phyloP scores from a whole-genome alignment of 1,140 invertebrate genomes.

The Aphelinus certus region DNA sequence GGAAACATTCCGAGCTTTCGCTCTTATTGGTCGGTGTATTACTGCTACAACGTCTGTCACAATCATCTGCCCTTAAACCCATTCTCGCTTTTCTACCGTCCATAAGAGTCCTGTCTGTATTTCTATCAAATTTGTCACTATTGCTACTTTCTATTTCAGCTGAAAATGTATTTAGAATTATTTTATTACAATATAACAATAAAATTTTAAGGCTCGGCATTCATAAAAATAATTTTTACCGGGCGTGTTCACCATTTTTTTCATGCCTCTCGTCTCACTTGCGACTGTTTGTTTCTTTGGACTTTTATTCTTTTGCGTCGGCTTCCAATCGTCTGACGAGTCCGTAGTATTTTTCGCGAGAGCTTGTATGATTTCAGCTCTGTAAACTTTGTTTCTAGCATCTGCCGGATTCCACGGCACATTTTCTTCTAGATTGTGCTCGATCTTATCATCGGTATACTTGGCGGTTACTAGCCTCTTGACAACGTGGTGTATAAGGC shows the following conservation, averaged over 20 bases:
- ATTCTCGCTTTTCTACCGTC: constrained; percentile 62
- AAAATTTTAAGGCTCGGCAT: background rate
- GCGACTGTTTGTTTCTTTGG: constrained; percentile 40
- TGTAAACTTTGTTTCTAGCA: constrained; percentile 58
- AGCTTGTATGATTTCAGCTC: constrained; percentile 57
- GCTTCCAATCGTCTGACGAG: constrained; percentile 60
- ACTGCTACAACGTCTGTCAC: constrained; percentile 33
- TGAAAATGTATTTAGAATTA: constrained; percentile 13
- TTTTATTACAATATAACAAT: background rate
- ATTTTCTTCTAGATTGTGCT: constrained; percentile 58
- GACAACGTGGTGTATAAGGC: constrained; percentile 63
- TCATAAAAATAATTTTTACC: background rate
- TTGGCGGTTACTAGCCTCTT: constrained; percentile 61
- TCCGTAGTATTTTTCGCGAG: constrained; percentile 58
- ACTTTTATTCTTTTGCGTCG: constrained; percentile 44
- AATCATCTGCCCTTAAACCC: constrained; percentile 57
- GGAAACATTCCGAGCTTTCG: constrained; percentile 62
- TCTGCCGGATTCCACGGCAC: constrained; percentile 62
- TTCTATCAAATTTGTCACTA: constrained; percentile 58
- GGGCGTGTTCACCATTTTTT: constrained; percentile 44
- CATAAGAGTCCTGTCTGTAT: constrained; percentile 58
- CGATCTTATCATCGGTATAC: constrained; percentile 61
- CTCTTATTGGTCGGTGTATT: constrained; percentile 55
- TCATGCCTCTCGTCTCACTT: constrained; percentile 43
- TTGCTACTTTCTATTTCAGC: constrained; percentile 52